These are phyloP conservation scores for Dendrolimus kikuchii DNA, from an alignment of 1,140 invertebrate species.

Conservation along the genomic window DNA sequence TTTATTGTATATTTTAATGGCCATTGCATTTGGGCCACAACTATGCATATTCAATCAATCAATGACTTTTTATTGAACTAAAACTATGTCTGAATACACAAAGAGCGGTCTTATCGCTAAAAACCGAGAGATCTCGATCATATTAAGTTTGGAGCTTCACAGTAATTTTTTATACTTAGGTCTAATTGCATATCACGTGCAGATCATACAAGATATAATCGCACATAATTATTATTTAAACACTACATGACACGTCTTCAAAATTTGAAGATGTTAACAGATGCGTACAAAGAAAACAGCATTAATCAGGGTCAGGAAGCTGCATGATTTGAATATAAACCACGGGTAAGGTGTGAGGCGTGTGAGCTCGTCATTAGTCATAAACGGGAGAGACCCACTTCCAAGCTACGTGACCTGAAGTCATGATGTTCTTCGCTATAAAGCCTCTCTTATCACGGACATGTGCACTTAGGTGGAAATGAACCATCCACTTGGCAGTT, in stretches of 20 bases:
- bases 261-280: slow-evolving; percentile 33
- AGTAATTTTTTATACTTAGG: too few relatives aligned
- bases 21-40: too few relatives aligned
- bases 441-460: slow-evolving; percentile 16
- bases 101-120: too few relatives aligned
- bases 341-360: slow-evolving; percentile 37
- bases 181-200: too few relatives aligned
- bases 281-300: slow-evolving; percentile 50
- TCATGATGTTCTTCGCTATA: slow-evolving; percentile 11
- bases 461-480: slow-evolving; percentile 32
- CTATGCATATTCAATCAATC: too few relatives aligned
- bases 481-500: slow-evolving; percentile 8
- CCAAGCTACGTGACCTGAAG: slow-evolving; percentile 41
- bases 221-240: too few relatives aligned
- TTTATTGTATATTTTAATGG: too few relatives aligned
- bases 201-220: too few relatives aligned
- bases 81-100: too few relatives aligned
- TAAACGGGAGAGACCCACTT: slow-evolving; percentile 27
- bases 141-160: too few relatives aligned
- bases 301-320: slow-evolving; percentile 61
- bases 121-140: too few relatives aligned
- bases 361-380: slow-evolving; percentile 62
- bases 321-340: slow-evolving; percentile 65
- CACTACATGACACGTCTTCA: slow-evolving; percentile 21
- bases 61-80: too few relatives aligned